phyloP scores from a whole-genome alignment of 1,140 invertebrate species.

The Elymnias hypermnestra region DNA sequence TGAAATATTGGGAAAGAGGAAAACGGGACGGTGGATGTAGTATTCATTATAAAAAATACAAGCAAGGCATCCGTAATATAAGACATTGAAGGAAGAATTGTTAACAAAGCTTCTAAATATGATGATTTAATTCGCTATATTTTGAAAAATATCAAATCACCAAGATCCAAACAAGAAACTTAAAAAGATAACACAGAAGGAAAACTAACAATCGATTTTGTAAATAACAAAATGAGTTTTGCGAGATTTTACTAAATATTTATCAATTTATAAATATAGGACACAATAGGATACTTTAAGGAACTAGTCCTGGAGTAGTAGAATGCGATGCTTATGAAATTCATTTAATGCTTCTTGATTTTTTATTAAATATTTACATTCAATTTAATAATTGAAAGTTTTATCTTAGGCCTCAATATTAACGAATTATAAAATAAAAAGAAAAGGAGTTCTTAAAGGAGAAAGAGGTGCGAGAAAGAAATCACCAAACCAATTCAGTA shows the following conservation, averaged over 20 bases:
- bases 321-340: background rate
- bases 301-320: conserved; percentile 14
- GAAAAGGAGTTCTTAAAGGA: no score
- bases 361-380: conserved; percentile 25
- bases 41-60: conserved; percentile 16
- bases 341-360: conserved; percentile 9
- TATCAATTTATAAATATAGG: conserved; percentile 11
- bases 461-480: no score
- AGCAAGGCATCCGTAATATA: conserved; percentile 9
- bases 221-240: conserved; percentile 1
- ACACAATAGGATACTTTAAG: conserved; percentile 18
- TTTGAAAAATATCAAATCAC: background rate
- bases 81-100: conserved; percentile 3
- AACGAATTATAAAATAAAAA: no score
- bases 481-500: no score
- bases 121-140: background rate
- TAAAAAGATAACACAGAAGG: background rate
- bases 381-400: conserved; percentile 18
- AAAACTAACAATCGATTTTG: background rate
- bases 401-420: conserved; percentile 25
- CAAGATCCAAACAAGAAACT: background rate
- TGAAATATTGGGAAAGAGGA: conserved; percentile 63
- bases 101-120: conserved; percentile 8
- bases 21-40: conserved; percentile 63
- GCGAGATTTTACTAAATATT: background rate